Percentiles rank a stretch among this genome's conserved stretches.
Conservation (phyloP, 2,797 vertebrate species). For the Limnodromus scolopaceus region DNA sequence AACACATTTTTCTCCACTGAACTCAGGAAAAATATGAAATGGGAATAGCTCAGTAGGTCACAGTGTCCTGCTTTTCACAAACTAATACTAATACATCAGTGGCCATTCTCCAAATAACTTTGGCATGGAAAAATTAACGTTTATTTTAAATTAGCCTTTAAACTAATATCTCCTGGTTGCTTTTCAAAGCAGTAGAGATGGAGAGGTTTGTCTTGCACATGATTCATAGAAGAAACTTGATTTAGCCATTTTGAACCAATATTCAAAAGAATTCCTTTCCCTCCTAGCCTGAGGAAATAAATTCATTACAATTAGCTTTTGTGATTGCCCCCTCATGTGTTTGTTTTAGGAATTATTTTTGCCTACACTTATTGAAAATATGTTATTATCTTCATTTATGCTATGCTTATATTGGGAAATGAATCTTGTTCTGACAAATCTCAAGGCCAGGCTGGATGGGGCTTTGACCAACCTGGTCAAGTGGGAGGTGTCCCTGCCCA, state of each 20-base stretch:
- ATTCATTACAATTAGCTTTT: neutral
- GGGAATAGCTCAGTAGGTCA: neutral
- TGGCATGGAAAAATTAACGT: neutral
- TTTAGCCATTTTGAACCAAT: neutral
- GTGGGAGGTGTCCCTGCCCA: neutral
- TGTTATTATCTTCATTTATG: neutral
- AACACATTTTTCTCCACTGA: neutral
- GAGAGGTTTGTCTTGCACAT: neutral
- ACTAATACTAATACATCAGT: neutral
- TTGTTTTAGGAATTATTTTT: slow-evolving; percentile 2
- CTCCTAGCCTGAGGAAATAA: neutral
- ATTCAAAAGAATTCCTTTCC: neutral
- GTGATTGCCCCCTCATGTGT: neutral
- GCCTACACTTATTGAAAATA: neutral
- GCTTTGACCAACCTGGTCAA: neutral
- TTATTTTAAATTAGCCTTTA: neutral
- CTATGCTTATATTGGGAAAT: neutral
- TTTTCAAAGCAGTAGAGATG: neutral
- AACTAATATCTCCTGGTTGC: neutral
- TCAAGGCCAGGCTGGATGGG: neutral
- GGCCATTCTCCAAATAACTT: neutral
- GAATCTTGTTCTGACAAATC: neutral
- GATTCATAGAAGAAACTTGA: neutral
- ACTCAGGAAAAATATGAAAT: neutral
- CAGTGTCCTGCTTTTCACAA: neutral